Evolutionary conservation across 2,888 invertebrate genomes (phyloP), one percentile per base, ranked within the genome.

Genomic region (Vesta saturnalis): DNA sequence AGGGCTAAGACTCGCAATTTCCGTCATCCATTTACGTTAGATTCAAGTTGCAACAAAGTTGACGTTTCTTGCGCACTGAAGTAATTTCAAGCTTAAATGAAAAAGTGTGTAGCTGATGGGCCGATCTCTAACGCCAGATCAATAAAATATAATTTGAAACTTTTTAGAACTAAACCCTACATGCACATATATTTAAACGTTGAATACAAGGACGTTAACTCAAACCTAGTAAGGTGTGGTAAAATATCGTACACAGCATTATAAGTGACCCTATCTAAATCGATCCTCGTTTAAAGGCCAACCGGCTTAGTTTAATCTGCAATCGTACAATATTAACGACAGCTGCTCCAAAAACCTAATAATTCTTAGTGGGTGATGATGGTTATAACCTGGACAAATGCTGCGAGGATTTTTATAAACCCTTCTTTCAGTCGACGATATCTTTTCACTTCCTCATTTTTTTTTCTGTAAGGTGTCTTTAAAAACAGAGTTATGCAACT

Each of bases 11-110:
- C 21, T 56, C 55, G 63, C 63, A 64, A 69, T 69, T 69, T 69
- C 69, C 64, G 69, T 56, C 30, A 64, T 61, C 64, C 64, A 61
- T 69, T 68, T 64, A 61, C 60, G 60, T 58, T 61, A 60, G 64
- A 69, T 64, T 57, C 62, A 57, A 46, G 58, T 68, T 68, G 67
- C 67, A 64, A 60, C 55, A 46, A 46, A 65, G 66, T 60, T 61
- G 60, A 52, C 60, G 64, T 64, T 23, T 49, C 15, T 14, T 43
- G 14, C 4, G 43, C 21, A 52, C 52, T 19, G 8, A 52, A n/a
- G 52, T 19, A 49, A 52, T 52, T 52, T 52, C 21, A 19, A 12
- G 47, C 3, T 52, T 52, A 52, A 52, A 52, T 52, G 52, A 52
- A 52, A 52, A 52, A 52, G 52, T 21, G 52, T 52, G 52, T 19